Conservation (phyloP, 2,888 invertebrate species). For the Macrophya alboannulata region DNA sequence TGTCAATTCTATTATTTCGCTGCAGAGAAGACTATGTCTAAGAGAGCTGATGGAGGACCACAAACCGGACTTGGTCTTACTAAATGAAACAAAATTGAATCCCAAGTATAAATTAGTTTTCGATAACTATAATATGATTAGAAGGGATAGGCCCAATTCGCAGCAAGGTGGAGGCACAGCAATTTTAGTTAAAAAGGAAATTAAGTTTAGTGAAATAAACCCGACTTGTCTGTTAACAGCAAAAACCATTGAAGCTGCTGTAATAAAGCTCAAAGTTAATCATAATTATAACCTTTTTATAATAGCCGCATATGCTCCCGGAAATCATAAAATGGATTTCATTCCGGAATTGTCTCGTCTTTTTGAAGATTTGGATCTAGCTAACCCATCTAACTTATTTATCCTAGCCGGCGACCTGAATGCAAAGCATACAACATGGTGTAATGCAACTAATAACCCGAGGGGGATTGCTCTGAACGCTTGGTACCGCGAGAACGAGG, state of each 20-base stretch:
- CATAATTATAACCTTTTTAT: constrained; percentile 41
- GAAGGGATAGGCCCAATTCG: constrained; percentile 43
- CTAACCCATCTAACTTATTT: constrained; percentile 49
- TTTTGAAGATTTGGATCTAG: constrained; percentile 48
- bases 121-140: constrained; percentile 47
- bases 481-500: constrained; percentile 50
- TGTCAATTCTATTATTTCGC: constrained; percentile 61
- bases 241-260: constrained; percentile 55
- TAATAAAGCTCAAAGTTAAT: constrained; percentile 38
- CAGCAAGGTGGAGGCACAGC: constrained; percentile 62
- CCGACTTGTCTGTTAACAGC: neutral
- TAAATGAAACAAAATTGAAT: constrained; percentile 60
- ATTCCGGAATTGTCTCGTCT: constrained; percentile 56
- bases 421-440: constrained; percentile 54
- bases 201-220: constrained; percentile 15
- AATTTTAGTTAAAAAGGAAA: constrained; percentile 55
- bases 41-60: constrained; percentile 51
- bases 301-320: constrained; percentile 58
- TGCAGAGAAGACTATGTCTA: constrained; percentile 55
- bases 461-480: constrained; percentile 45
- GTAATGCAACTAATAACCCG: constrained; percentile 17
- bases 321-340: constrained; percentile 57
- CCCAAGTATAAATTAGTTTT: constrained; percentile 45
- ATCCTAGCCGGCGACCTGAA: constrained; percentile 63
- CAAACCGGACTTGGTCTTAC: constrained; percentile 50